Conservation (phyloP, 2,888 invertebrate genomes). For the Macrophya annulata region DNA sequence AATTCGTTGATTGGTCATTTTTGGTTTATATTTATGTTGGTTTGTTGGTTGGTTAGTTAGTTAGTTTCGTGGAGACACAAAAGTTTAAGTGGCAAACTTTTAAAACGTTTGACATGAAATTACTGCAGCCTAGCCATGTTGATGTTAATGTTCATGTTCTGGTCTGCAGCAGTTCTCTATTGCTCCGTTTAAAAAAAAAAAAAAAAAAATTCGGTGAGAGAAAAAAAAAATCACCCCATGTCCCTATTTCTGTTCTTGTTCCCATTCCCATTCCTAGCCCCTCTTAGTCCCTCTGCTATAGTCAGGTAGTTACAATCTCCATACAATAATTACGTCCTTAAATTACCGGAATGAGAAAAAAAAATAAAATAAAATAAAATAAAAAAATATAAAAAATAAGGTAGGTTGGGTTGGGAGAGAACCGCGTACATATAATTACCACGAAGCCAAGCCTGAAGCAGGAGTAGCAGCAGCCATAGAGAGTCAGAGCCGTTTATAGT, state of each 20-base stretch:
- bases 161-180: no score
- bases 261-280: not conserved
- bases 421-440: slow-evolving; percentile 11
- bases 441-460: not conserved
- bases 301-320: slow-evolving; percentile 70
- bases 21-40: not conserved
- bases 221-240: not conserved
- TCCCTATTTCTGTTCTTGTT: no score
- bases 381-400: not conserved
- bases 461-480: not conserved
- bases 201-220: not conserved
- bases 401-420: not conserved
- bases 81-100: slow-evolving; percentile 72
- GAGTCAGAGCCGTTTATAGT: not conserved
- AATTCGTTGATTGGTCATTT: no score
- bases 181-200: no score
- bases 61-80: slow-evolving; percentile 64
- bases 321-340: slow-evolving; percentile 75
- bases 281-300: not conserved
- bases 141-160: not conserved
- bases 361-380: not conserved
- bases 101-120: slow-evolving; percentile 72
- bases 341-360: slow-evolving; percentile 73
- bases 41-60: not conserved
- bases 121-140: slow-evolving; percentile 41